Evolutionary conservation across 2,113 vertebrate species (phyloP), one percentile per base, ranked within the genome.

Genomic region (Antidorcas marsupialis): DNA sequence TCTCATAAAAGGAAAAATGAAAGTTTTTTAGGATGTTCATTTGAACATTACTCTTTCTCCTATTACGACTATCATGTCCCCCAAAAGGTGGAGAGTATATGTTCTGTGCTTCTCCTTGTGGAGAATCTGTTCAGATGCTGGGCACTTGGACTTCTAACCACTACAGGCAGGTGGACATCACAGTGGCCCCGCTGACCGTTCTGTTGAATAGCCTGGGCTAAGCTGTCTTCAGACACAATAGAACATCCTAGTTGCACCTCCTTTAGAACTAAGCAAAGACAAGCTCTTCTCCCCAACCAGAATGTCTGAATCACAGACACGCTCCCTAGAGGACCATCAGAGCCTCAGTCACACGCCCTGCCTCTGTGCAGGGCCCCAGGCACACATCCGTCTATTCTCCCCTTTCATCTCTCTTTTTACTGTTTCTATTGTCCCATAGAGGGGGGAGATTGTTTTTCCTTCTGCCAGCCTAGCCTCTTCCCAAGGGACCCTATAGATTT

Each of bases 1-100:
- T 82, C 47, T 87, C 62, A 76, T 92, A 87, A 62, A 94, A 92
- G 81, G 53, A 96, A 87, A 89, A 81, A 43, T 64, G 74, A 76
- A 92, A 47, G 4, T 9, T 57, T 95, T 92, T 93, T 81, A 76
- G 85, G 43, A 43, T 81, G n/a, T 79, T 94, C 45, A 45, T 92
- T 82, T 95, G 90, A 91, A 83, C 43, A n/a, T 96, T 81, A 17
- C 7, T 14, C 50, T 64, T 95, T 92, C 27, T 94, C 71, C 78
- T 94, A 47, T 47, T 88, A 82, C 88, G 33, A 79, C 39, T 55
- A 9, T 82, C 15, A 47, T 88, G 79, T 86, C 17, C 6, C 21
- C 30, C 4, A 0, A 27, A 62, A 55, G 50, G 47, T 84, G 55
- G 25, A 91, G 79, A 96, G 55, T 62, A 47, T 17, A 59, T 4